phyloP scores from a whole-genome alignment of 2,797 vertebrate species.

The Cetoscarus ocellatus region DNA sequence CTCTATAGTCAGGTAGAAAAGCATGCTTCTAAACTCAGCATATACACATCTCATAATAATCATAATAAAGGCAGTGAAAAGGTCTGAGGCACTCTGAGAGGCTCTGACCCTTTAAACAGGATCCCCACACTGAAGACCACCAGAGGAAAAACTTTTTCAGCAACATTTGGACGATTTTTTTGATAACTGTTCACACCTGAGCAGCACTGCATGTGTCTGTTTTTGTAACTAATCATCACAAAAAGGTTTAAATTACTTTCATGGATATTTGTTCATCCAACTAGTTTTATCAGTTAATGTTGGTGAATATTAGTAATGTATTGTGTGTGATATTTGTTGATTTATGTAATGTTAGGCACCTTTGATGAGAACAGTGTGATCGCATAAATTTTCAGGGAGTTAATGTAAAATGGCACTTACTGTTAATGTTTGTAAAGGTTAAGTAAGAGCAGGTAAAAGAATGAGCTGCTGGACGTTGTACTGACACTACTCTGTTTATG shows the following conservation, averaged over 20 bases:
- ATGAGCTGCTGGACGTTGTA: conserved; percentile 19
- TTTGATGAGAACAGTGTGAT: background rate
- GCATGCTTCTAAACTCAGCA: background rate
- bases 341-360: background rate
- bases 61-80: background rate
- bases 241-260: background rate
- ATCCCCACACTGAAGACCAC: no score
- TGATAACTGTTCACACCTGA: no score
- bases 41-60: background rate
- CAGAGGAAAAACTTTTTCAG: no score
- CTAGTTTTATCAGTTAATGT: background rate
- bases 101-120: no score
- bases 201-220: no score
- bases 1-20: background rate
- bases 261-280: background rate
- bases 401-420: conserved; percentile 39
- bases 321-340: background rate
- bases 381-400: conserved; percentile 16
- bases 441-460: background rate
- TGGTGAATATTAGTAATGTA: background rate
- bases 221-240: no score
- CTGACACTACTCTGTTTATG: background rate
- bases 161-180: no score
- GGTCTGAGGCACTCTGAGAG: no score
- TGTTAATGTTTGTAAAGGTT: conserved; percentile 56